Evolutionary conservation across 2,888 invertebrate genomes (phyloP).

Genomic region (Lissonota sp.): DNA sequence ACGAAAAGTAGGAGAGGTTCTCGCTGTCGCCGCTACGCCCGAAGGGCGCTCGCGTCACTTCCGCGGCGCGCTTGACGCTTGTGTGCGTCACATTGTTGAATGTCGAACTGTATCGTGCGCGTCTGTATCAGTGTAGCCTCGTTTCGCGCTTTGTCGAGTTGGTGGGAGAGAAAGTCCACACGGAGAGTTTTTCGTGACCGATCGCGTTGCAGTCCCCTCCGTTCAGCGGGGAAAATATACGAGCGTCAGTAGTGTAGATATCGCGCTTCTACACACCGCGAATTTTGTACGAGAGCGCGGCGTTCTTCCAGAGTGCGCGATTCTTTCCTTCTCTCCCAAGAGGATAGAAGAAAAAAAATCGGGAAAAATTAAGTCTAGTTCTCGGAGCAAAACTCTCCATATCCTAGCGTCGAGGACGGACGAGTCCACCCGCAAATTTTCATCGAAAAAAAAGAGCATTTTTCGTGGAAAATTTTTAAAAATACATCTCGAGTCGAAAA

Average conservation of each 20-base stretch:
- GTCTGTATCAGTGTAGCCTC: conserved; percentile 22
- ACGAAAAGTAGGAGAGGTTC: too few relatives aligned
- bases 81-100: background rate
- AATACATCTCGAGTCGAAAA: background rate
- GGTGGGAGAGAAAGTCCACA: conserved; percentile 63
- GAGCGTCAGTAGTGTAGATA: conserved; percentile 43
- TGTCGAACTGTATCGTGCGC: background rate
- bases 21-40: too few relatives aligned
- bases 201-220: conserved; percentile 29
- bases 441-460: conserved; percentile 37
- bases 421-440: conserved; percentile 67
- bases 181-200: conserved; percentile 46
- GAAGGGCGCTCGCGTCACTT: too few relatives aligned
- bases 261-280: conserved; percentile 14
- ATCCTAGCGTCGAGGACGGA: conserved; percentile 54
- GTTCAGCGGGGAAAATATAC: conserved; percentile 5
- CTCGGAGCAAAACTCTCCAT: conserved; percentile 34
- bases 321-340: background rate
- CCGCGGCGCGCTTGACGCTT: too few relatives aligned
- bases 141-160: conserved; percentile 31
- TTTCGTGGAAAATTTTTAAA: background rate
- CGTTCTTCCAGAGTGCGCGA: too few relatives aligned
- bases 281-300: background rate
- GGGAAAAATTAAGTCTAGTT: conserved; percentile 1
- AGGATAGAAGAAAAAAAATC: conserved; percentile 7